A percentile compares a stretch with the other conserved stretches of the same genome.
Evolutionary conservation across 2,113 vertebrate genomes (phyloP).

Genomic region (Myrmophylax atrothorax): DNA sequence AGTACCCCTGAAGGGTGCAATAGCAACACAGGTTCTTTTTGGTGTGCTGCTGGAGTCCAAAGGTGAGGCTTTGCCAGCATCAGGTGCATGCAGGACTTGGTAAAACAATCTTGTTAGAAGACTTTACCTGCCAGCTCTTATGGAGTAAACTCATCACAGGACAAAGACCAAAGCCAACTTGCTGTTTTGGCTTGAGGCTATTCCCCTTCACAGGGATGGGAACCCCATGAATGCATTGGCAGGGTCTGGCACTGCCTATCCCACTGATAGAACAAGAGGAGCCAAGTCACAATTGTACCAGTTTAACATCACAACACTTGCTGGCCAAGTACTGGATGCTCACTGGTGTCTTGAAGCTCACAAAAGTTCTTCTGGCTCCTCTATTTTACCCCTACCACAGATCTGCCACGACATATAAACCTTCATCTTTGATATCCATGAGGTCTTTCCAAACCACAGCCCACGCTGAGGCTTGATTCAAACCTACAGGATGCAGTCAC

Average conservation of each 20-base stretch:
- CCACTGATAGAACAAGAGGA: not conserved
- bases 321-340: not conserved
- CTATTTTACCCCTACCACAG: not conserved
- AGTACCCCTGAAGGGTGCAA: not conserved
- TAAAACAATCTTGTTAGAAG: not conserved
- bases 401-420: fast-evolving
- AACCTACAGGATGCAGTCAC: not conserved
- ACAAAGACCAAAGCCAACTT: not conserved
- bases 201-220: not conserved
- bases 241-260: not conserved
- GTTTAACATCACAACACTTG: fast-evolving
- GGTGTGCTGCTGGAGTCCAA: not conserved
- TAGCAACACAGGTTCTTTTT: not conserved
- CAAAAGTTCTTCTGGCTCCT: not conserved
- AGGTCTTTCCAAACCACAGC: not conserved
- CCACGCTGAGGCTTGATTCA: not conserved
- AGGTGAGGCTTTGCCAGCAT: not conserved
- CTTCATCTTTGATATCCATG: fast-evolving
- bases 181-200: not conserved
- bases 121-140: not conserved
- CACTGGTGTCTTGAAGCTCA: not conserved
- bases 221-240: not conserved
- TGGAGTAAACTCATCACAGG: fast-evolving
- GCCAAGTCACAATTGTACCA: not conserved
- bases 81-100: fast-evolving